These are phyloP conservation scores for Drosophila leontia DNA, from an alignment of 1,140 invertebrate species.

Conservation along the genomic window DNA sequence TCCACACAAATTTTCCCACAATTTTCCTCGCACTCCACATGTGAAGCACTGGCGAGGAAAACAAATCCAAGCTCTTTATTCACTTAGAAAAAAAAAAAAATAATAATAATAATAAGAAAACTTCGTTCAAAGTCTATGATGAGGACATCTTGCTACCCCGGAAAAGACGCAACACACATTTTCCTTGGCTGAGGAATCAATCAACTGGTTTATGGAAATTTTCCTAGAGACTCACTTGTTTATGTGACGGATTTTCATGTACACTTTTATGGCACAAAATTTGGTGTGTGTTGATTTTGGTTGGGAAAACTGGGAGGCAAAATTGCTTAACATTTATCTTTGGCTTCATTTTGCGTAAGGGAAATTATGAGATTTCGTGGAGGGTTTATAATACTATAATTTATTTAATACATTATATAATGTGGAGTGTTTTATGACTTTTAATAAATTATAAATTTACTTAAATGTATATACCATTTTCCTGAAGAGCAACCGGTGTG, in stretches of 20 bases:
- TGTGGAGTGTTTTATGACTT: no score
- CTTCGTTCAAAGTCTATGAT: neutral
- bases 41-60: slow-evolving; percentile 32
- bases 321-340: neutral
- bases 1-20: slow-evolving; percentile 19
- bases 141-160: slow-evolving; percentile 13
- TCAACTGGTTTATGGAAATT: slow-evolving; percentile 37
- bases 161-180: slow-evolving; percentile 18
- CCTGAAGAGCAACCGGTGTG: neutral
- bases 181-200: slow-evolving; percentile 21
- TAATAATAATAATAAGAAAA: neutral
- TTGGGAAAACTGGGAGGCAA: neutral
- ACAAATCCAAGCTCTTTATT: slow-evolving; percentile 35
- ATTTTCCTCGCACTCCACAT: slow-evolving; percentile 27
- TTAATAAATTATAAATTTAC: no score
- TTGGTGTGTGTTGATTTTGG: neutral
- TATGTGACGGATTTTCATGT: slow-evolving; percentile 27
- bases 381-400: neutral
- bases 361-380: neutral
- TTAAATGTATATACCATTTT: neutral
- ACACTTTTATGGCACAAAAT: slow-evolving; percentile 6
- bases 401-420: neutral
- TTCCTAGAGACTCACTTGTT: slow-evolving; percentile 1
- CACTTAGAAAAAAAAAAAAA: neutral
- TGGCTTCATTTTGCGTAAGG: neutral